Conservation (phyloP, 2,113 vertebrate genomes). For the Osmerus mordax region DNA sequence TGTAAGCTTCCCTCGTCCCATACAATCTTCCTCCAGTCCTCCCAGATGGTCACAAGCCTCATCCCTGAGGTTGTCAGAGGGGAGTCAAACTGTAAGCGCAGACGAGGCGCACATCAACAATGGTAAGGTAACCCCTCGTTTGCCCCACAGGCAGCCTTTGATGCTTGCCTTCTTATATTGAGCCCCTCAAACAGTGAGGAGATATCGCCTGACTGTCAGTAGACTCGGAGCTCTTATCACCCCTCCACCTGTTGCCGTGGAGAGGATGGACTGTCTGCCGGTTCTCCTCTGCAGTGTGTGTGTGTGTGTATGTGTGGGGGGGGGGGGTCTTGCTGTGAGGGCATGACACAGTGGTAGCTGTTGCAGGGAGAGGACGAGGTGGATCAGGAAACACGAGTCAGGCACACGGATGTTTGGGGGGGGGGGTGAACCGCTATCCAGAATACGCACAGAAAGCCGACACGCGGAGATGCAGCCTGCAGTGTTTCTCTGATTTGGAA, state of each 20-base stretch:
- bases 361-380: neutral
- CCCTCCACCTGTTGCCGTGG: constrained; percentile 1
- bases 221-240: neutral
- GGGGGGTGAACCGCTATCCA: neutral
- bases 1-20: too few relatives aligned
- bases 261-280: neutral
- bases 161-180: neutral
- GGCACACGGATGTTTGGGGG: too few relatives aligned
- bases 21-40: neutral
- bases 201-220: neutral
- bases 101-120: neutral
- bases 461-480: too few relatives aligned
- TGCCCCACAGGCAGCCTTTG: neutral
- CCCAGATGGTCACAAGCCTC: neutral
- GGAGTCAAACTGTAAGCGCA: neutral
- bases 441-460: neutral
- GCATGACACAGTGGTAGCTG: neutral
- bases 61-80: neutral
- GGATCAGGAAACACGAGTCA: neutral
- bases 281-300: neutral
- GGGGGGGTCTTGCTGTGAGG: neutral
- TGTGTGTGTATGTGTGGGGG: neutral
- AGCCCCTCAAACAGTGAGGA: neutral
- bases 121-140: neutral
- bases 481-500: too few relatives aligned